A percentile compares a stretch with the other conserved stretches of the same genome.
Conservation (phyloP, 2,797 vertebrate species). For the Sciurus vulgaris region DNA sequence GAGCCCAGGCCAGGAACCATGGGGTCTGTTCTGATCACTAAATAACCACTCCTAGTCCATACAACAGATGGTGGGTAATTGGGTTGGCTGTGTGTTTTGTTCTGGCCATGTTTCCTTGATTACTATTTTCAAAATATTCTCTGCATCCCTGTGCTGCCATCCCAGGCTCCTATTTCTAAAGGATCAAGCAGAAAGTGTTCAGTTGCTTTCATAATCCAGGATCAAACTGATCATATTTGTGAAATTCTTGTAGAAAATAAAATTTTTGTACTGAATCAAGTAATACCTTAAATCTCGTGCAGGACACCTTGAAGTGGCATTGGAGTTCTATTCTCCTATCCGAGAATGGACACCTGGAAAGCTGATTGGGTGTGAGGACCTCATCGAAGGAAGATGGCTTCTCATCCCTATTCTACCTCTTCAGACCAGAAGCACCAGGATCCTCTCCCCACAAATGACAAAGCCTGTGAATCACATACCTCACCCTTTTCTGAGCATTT, state of each 20-base stretch:
- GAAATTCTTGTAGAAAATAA: slow-evolving; percentile 32
- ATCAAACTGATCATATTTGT: background rate
- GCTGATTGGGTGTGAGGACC: background rate
- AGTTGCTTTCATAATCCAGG: background rate
- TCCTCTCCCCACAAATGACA: background rate
- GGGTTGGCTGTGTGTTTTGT: slow-evolving; percentile 71
- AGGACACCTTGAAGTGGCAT: slow-evolving; percentile 9
- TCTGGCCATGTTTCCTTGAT: slow-evolving; percentile 66
- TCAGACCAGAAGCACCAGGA: background rate
- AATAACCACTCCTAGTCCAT: slow-evolving; percentile 63
- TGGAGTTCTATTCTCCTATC: background rate
- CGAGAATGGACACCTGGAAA: background rate
- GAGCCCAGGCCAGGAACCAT: slow-evolving; percentile 57
- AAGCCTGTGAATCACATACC: background rate
- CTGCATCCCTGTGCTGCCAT: background rate
- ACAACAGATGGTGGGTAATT: slow-evolving; percentile 79
- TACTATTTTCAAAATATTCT: slow-evolving; percentile 67
- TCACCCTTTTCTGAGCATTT: background rate
- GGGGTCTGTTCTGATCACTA: slow-evolving; percentile 74
- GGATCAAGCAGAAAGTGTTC: slow-evolving; percentile 1
- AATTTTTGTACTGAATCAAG: background rate
- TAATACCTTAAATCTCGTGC: background rate
- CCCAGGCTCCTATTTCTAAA: background rate
- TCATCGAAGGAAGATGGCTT: background rate
- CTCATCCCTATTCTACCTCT: background rate